A percentile compares a stretch with the other conserved stretches of the same genome.
These are phyloP conservation scores for Trichomycterus rosablanca DNA, from an alignment of 2,113 vertebrate genomes.

Conservation along the genomic window DNA sequence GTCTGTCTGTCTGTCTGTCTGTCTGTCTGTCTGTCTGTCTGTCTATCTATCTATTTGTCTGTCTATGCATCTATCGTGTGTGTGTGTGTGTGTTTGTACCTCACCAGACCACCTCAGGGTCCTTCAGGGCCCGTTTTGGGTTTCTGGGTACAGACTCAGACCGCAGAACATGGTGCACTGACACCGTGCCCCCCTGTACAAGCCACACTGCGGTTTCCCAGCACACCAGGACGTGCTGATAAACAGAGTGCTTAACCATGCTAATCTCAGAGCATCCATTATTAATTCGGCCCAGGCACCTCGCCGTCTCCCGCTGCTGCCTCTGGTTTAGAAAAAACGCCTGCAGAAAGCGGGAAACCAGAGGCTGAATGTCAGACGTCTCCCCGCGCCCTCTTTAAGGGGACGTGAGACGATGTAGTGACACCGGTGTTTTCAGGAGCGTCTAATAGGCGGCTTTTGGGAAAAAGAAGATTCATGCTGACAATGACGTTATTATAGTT, in stretches of 20 bases:
- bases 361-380: conserved; percentile 4
- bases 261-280: conserved; percentile 80
- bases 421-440: too few species aligned
- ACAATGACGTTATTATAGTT: too few species aligned
- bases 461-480: too few species aligned
- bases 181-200: not conserved
- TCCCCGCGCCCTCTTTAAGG: too few species aligned
- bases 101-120: not conserved
- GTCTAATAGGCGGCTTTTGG: too few species aligned
- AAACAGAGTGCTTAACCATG: conserved; percentile 77
- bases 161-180: conserved; percentile 10
- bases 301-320: conserved; percentile 25
- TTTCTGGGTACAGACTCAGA: not conserved
- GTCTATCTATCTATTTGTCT: not conserved
- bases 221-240: conserved; percentile 75
- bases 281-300: conserved; percentile 73
- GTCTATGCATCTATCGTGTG: not conserved
- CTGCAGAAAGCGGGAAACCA: conserved; percentile 9
- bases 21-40: not conserved
- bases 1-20: not conserved
- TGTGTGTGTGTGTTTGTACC: not conserved
- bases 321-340: conserved; percentile 1
- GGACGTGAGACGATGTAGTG: too few species aligned
- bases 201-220: conserved; percentile 50
- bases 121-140: conserved; percentile 12